Conservation (phyloP, 2,113 vertebrate genomes). For the Petaurus breviceps region DNA sequence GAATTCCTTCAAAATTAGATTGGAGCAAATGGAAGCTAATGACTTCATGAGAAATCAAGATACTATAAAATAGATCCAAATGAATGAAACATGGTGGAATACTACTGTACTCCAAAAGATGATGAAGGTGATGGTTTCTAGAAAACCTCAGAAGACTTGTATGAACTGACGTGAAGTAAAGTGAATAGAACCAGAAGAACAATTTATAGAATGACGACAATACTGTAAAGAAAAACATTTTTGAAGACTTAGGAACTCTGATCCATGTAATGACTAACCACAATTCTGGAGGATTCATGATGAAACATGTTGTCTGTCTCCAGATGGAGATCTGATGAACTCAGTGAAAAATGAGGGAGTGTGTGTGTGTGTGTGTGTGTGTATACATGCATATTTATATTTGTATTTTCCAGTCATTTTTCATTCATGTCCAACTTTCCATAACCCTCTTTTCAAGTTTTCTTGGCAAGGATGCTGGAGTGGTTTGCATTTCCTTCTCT, state of each 20-base stretch:
- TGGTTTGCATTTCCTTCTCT: not conserved
- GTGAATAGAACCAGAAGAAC: not conserved
- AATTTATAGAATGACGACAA: not conserved
- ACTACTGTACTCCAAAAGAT: not conserved
- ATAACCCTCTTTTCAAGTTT: not conserved
- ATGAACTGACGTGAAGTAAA: not conserved
- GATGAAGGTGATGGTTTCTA: not conserved
- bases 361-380: not conserved
- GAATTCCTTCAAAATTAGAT: too few relatives aligned
- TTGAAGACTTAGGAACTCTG: not conserved
- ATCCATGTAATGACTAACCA: not conserved
- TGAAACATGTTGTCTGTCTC: not conserved
- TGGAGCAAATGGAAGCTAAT: too few relatives aligned
- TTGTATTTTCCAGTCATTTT: not conserved
- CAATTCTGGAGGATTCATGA: not conserved
- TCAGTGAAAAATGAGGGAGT: not conserved
- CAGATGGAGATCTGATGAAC: not conserved
- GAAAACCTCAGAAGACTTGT: not conserved
- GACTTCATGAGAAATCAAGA: too few relatives aligned
- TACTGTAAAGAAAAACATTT: not conserved
- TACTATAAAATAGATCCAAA: too few relatives aligned
- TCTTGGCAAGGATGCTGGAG: not conserved
- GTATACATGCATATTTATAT: not conserved
- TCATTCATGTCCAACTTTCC: not conserved
- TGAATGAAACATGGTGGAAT: not conserved